A percentile compares a stretch with the other conserved stretches of the same genome.
Evolutionary conservation across 53 echinoderm and acorn worm species (phyloP).

Genomic region (Echinometra lucunter): DNA sequence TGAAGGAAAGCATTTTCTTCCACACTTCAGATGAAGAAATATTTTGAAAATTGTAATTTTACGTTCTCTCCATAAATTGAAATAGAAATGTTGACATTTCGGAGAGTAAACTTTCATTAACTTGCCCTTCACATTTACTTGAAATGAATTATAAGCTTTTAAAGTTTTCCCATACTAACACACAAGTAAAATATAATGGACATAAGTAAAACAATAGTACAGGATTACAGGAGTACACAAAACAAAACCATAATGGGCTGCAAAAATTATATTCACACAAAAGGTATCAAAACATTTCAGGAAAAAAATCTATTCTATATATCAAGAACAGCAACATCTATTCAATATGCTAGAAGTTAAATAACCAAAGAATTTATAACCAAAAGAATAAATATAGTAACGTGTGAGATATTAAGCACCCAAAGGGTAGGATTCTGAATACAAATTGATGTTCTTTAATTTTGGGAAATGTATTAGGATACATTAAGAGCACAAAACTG

Average conservation of each 20-base stretch:
- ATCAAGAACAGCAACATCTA: slow-evolving; percentile 33
- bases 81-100: neutral
- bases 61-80: neutral
- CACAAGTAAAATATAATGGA: neutral
- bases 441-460: neutral
- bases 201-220: neutral
- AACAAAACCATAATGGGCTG: too few relatives aligned
- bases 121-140: neutral
- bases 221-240: neutral
- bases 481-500: too few relatives aligned
- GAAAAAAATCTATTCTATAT: neutral
- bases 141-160: neutral
- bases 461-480: too few relatives aligned
- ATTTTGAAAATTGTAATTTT: neutral
- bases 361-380: neutral
- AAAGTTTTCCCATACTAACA: neutral
- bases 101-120: neutral
- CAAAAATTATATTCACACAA: neutral
- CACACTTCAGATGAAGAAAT: neutral
- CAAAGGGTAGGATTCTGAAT: neutral
- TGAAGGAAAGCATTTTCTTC: neutral
- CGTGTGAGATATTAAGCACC: neutral
- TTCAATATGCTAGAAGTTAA: neutral
- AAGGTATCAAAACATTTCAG: slow-evolving; percentile 29
- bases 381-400: neutral